These are phyloP conservation scores for Amiota minor DNA, from an alignment of 2,888 invertebrate genomes.

Conservation along the genomic window DNA sequence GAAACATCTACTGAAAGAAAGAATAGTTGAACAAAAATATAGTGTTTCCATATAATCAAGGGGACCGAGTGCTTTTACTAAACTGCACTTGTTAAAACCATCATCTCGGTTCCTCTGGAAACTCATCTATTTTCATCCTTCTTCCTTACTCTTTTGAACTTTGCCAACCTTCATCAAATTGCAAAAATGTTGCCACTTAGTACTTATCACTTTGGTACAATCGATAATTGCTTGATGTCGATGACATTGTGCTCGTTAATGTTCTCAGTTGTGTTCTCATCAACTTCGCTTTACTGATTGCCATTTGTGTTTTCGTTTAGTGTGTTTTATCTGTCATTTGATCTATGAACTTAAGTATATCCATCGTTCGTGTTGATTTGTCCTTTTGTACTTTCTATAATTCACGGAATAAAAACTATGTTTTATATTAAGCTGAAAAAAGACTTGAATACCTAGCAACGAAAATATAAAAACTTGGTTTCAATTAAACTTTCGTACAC, in stretches of 20 bases:
- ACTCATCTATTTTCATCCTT: too few species aligned
- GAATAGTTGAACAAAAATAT: too few species aligned
- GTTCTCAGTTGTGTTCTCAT: background rate
- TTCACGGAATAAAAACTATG: too few species aligned
- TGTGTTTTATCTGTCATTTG: background rate
- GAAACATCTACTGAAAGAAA: too few species aligned
- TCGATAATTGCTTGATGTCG: constrained; percentile 11
- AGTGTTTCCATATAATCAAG: too few species aligned
- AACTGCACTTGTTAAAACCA: background rate
- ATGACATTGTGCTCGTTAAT: background rate
- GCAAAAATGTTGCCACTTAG: constrained; percentile 9
- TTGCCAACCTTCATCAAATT: background rate
- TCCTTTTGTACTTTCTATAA: background rate
- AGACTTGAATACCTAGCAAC: constrained; percentile 7
- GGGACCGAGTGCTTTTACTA: background rate
- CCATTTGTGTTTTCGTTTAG: background rate
- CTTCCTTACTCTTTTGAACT: too few species aligned
- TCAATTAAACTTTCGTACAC: too few species aligned
- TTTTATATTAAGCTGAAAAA: background rate
- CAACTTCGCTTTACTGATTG: background rate
- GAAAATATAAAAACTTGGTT: background rate
- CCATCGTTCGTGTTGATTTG: background rate
- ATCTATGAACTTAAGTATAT: background rate
- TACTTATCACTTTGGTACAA: constrained; percentile 9
- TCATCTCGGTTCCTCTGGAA: too few species aligned